These are phyloP conservation scores for Silurus asotus DNA, from an alignment of 2,113 vertebrate genomes.

Conservation along the genomic window DNA sequence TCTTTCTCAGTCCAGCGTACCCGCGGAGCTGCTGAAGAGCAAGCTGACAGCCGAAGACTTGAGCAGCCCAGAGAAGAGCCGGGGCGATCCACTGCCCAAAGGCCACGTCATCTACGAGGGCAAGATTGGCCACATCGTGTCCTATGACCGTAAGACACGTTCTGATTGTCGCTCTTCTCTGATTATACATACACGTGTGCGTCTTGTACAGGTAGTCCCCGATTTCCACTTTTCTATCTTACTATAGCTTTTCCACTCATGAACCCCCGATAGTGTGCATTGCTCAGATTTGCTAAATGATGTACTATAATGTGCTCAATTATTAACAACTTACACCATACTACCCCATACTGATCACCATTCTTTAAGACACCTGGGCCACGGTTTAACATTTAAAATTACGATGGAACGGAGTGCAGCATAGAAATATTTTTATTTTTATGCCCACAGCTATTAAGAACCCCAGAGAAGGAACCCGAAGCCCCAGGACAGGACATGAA, in stretches of 20 bases:
- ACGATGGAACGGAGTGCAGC: background rate
- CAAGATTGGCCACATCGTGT: constrained; percentile 93
- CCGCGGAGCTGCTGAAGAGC: constrained; percentile 88
- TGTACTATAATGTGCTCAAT: no score
- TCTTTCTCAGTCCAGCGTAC: constrained; percentile 83
- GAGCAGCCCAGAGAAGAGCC: constrained; percentile 83
- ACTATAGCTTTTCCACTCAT: no score
- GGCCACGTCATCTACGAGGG: constrained; percentile 97
- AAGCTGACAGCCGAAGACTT: constrained; percentile 86
- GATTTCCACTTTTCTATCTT: no score
- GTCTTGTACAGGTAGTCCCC: no score
- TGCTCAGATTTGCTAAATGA: no score
- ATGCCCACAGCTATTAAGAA: constrained; percentile 87
- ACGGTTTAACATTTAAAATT: no score
- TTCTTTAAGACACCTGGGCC: background rate
- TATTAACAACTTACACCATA: no score
- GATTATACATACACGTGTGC: background rate
- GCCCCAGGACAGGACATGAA: constrained; percentile 88
- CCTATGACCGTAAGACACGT: constrained; percentile 85
- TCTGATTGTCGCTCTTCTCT: background rate
- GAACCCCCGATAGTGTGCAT: no score
- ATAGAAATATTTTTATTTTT: constrained; percentile 9
- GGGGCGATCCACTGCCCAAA: constrained; percentile 86
- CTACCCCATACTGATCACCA: background rate
- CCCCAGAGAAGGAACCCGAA: constrained; percentile 90